phyloP scores from a whole-genome alignment of 2,113 vertebrate genomes.

The Forbesichthys agassizii region DNA sequence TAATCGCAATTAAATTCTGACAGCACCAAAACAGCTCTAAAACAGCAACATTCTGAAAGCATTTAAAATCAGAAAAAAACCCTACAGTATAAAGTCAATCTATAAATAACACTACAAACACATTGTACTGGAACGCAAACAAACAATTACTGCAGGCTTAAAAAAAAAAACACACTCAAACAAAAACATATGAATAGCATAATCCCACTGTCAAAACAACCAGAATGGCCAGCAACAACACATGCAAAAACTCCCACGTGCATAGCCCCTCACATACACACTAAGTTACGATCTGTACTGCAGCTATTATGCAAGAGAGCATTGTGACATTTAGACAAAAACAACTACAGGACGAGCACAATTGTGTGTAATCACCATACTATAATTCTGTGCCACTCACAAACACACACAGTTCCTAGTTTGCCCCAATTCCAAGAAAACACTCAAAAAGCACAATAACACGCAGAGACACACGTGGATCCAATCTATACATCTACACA shows the following conservation, averaged over 20 bases:
- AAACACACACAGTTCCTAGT: not conserved
- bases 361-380: constrained; percentile 29
- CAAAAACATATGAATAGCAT: constrained; percentile 16
- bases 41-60: too few relatives aligned
- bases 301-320: constrained; percentile 51
- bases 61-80: too few relatives aligned
- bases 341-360: constrained; percentile 61
- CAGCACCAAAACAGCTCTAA: too few relatives aligned
- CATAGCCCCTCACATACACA: constrained; percentile 3
- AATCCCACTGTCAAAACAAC: constrained; percentile 18
- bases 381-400: constrained; percentile 5
- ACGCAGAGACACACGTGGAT: not conserved
- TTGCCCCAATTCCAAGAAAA: constrained; percentile 42
- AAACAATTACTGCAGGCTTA: constrained; percentile 10
- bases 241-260: not conserved
- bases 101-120: not conserved
- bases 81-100: too few relatives aligned
- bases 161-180: constrained; percentile 2
- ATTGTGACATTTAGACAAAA: constrained; percentile 58
- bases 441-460: not conserved
- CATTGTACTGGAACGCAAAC: not conserved
- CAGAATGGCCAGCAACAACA: constrained; percentile 7
- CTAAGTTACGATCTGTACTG: constrained; percentile 11
- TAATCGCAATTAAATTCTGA: too few relatives aligned
- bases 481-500: not conserved